Conservation (phyloP, 2,113 vertebrate genomes). For the Danio rerio region DNA sequence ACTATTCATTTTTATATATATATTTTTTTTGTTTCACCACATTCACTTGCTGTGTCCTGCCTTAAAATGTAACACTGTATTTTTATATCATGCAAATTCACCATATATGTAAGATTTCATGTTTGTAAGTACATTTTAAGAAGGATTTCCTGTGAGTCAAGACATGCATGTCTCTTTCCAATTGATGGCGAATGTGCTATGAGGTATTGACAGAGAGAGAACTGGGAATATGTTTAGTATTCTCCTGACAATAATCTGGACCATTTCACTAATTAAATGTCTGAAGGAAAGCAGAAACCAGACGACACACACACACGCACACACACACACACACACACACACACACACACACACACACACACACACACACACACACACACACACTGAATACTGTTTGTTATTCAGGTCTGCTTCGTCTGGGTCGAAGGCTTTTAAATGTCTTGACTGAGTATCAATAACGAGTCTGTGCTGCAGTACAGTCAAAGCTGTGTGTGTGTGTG, state of each 20-base stretch:
- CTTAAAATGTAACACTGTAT: too few relatives aligned
- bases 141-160: neutral
- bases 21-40: too few relatives aligned
- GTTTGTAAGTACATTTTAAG: neutral
- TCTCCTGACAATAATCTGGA: constrained; percentile 51
- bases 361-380: too few relatives aligned
- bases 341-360: too few relatives aligned
- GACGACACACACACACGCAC: constrained; percentile 34
- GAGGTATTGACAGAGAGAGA: neutral
- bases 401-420: constrained; percentile 36
- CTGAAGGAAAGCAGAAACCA: constrained; percentile 50
- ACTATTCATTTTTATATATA: too few relatives aligned
- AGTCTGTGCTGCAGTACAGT: constrained; percentile 22
- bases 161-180: neutral
- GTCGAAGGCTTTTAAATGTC: constrained; percentile 35
- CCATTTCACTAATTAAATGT: constrained; percentile 65
- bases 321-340: constrained; percentile 7
- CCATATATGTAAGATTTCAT: neutral
- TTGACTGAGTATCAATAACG: constrained; percentile 47
- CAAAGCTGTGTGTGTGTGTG: constrained; percentile 13
- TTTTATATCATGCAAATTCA: too few relatives aligned
- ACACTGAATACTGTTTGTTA: constrained; percentile 30
- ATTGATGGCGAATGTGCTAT: neutral
- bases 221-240: constrained; percentile 52
- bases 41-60: too few relatives aligned